These are phyloP conservation scores for Halictus ligatus DNA, from an alignment of 2,888 invertebrate genomes.

Conservation along the genomic window DNA sequence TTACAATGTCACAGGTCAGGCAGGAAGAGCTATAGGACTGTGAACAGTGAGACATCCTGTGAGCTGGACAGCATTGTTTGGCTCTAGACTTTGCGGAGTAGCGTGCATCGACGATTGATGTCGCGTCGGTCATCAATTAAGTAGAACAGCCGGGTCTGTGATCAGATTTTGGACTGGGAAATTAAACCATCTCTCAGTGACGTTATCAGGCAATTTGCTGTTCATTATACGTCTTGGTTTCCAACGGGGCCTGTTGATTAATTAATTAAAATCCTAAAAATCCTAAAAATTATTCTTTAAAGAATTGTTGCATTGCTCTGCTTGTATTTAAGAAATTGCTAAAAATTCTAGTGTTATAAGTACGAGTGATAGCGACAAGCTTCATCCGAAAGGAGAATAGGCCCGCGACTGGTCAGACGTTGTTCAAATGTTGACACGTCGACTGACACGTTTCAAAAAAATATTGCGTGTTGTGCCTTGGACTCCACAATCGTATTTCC, in stretches of 20 bases:
- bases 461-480: too few relatives aligned
- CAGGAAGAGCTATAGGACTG: neutral
- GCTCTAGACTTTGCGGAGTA: neutral
- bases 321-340: too few relatives aligned
- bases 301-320: neutral
- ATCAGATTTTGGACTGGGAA: neutral
- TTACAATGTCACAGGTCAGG: neutral
- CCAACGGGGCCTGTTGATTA: neutral
- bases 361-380: too few relatives aligned
- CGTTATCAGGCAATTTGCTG: neutral
- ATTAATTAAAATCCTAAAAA: too few relatives aligned
- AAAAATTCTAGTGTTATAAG: too few relatives aligned
- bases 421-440: too few relatives aligned
- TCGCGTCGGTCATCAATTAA: conserved; percentile 10
- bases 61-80: neutral
- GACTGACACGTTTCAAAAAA: too few relatives aligned
- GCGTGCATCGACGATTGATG: conserved; percentile 8
- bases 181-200: neutral
- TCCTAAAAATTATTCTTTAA: neutral
- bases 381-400: too few relatives aligned
- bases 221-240: neutral
- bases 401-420: too few relatives aligned
- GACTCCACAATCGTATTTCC: too few relatives aligned
- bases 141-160: neutral
- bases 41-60: neutral